These are phyloP conservation scores for Exocentrus adspersus DNA, from an alignment of 2,888 invertebrate genomes.

Conservation along the genomic window DNA sequence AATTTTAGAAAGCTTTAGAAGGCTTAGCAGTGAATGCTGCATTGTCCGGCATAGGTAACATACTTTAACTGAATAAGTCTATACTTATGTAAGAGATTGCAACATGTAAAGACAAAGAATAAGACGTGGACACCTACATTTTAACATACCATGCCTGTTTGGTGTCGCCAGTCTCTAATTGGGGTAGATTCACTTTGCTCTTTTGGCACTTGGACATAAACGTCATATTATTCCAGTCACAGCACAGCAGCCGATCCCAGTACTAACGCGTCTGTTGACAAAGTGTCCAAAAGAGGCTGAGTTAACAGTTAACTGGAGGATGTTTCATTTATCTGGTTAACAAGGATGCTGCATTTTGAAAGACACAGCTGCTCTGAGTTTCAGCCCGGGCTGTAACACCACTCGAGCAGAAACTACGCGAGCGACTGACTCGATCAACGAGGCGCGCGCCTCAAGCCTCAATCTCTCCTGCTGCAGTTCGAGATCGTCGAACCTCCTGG, in stretches of 20 bases:
- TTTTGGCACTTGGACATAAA: conserved; percentile 54
- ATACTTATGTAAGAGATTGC: neutral
- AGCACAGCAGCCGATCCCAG: conserved; percentile 11
- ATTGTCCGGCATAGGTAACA: too few relatives aligned
- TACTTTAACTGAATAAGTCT: too few relatives aligned
- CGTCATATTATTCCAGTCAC: conserved; percentile 52
- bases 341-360: conserved; percentile 1
- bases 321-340: conserved; percentile 15
- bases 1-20: too few relatives aligned
- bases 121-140: conserved; percentile 52
- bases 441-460: conserved; percentile 22
- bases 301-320: neutral
- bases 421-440: conserved; percentile 35
- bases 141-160: conserved; percentile 59
- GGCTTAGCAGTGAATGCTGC: too few relatives aligned
- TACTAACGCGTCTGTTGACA: neutral
- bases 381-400: conserved; percentile 8
- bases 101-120: conserved; percentile 23
- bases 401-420: conserved; percentile 29
- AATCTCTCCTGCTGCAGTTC: conserved; percentile 27
- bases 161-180: conserved; percentile 49
- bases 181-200: conserved; percentile 49
- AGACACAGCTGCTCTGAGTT: conserved; percentile 14
- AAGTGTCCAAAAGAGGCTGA: neutral
- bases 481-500: conserved; percentile 17